These are phyloP conservation scores for Phataginus tetradactyla DNA, from an alignment of 2,797 vertebrate species.

Conservation along the genomic window DNA sequence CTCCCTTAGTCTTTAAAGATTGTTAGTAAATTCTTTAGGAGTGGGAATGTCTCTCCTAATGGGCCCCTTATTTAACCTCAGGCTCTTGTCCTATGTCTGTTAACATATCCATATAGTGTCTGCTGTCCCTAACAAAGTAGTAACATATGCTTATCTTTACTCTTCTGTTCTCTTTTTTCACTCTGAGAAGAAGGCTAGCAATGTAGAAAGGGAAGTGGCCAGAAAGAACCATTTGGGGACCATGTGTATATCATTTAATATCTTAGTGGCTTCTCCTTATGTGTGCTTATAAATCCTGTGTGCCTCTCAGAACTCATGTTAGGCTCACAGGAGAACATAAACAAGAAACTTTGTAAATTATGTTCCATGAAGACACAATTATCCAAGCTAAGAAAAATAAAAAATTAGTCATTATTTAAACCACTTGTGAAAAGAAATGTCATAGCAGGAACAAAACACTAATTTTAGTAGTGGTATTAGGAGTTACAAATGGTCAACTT, in stretches of 20 bases:
- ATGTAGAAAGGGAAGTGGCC: background rate
- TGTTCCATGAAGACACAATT: background rate
- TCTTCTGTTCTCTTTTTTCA: slow-evolving; percentile 22
- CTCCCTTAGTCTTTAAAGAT: background rate
- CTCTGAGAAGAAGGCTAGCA: background rate
- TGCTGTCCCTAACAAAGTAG: background rate
- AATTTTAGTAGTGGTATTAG: background rate
- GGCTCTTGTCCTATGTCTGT: background rate
- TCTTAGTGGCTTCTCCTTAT: background rate
- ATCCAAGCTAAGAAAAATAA: background rate
- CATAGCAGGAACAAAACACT: background rate
- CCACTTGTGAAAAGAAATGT: background rate
- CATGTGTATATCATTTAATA: background rate
- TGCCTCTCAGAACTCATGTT: background rate
- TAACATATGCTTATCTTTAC: background rate
- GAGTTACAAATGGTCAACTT: background rate
- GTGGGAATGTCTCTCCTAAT: background rate
- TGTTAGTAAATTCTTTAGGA: background rate
- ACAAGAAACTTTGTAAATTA: slow-evolving; percentile 3
- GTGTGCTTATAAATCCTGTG: background rate
- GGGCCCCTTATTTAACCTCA: background rate
- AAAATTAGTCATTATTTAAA: background rate
- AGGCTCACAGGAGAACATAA: background rate
- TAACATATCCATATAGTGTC: background rate
- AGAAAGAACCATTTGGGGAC: background rate